These are phyloP conservation scores for Aleiodes testaceus DNA, from an alignment of 2,888 invertebrate genomes.

Conservation along the genomic window DNA sequence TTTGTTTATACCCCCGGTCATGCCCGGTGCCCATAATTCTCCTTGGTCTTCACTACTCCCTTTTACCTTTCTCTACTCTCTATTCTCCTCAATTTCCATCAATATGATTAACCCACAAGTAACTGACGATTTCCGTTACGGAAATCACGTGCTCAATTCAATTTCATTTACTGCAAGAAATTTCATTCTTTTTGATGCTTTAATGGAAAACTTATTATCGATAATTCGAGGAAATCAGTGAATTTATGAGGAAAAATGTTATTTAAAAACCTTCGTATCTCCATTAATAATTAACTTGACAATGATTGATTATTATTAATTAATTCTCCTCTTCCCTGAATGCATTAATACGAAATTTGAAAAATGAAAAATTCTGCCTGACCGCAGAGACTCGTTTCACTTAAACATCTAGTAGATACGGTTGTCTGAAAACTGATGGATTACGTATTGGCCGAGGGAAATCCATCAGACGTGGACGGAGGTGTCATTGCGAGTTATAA, in stretches of 20 bases:
- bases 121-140: slow-evolving; percentile 50
- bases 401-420: background rate
- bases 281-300: background rate
- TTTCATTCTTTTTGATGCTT: background rate
- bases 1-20: slow-evolving; percentile 68
- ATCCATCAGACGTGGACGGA: slow-evolving; percentile 53
- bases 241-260: too few relatives aligned
- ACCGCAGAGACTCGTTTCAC: slow-evolving; percentile 21
- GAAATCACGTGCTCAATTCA: slow-evolving; percentile 48
- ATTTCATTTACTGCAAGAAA: background rate
- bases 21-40: slow-evolving; percentile 59
- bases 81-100: slow-evolving; percentile 33
- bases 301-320: too few relatives aligned
- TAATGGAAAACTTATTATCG: background rate
- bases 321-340: too few relatives aligned
- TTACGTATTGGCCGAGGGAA: slow-evolving; percentile 53
- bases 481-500: slow-evolving; percentile 66
- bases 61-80: slow-evolving; percentile 26
- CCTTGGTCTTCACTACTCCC: slow-evolving; percentile 35
- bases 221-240: too few relatives aligned
- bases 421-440: slow-evolving; percentile 23
- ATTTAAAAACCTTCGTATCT: too few relatives aligned
- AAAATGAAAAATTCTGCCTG: slow-evolving; percentile 22
- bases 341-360: background rate
- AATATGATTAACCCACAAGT: slow-evolving; percentile 33